These are phyloP conservation scores for Ormyrus labotus DNA, from an alignment of 2,888 invertebrate species.

Conservation along the genomic window DNA sequence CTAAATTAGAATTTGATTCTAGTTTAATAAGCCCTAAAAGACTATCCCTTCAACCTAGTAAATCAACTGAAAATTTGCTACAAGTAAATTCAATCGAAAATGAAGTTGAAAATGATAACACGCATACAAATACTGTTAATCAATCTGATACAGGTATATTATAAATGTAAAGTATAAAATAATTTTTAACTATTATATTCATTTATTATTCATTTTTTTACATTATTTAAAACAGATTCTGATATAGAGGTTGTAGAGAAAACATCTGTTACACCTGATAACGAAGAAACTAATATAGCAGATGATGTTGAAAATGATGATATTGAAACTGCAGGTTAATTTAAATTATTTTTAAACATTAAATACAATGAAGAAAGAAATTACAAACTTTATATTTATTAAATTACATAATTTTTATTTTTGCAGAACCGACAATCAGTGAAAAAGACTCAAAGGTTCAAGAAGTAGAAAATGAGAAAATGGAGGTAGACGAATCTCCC, in stretches of 20 bases:
- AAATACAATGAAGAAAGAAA: neutral
- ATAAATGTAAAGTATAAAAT: neutral
- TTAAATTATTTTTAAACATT: neutral
- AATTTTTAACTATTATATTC: neutral
- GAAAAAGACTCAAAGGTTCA: constrained; percentile 29
- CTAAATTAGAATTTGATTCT: constrained; percentile 76
- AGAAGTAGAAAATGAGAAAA: constrained; percentile 59
- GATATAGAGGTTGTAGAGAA: constrained; percentile 73
- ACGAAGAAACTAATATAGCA: constrained; percentile 54
- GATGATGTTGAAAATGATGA: constrained; percentile 54
- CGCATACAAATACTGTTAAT: constrained; percentile 43
- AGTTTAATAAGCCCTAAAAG: constrained; percentile 54
- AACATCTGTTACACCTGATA: constrained; percentile 63
- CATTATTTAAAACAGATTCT: constrained; percentile 64
- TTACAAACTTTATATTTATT: neutral
- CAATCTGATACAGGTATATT: constrained; percentile 66
- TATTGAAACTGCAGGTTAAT: constrained; percentile 36
- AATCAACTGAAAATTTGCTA: constrained; percentile 45
- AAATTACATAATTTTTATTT: neutral
- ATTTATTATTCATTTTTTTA: constrained; percentile 9
- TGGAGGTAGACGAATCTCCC: constrained; percentile 66
- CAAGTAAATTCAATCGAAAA: constrained; percentile 46
- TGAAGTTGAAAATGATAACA: constrained; percentile 42
- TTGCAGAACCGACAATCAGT: constrained; percentile 18
- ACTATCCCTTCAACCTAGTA: constrained; percentile 43